Percentiles rank a stretch among this genome's conserved stretches.
Conservation (phyloP, 1,140 invertebrate species). For the Lucilia sericata region DNA sequence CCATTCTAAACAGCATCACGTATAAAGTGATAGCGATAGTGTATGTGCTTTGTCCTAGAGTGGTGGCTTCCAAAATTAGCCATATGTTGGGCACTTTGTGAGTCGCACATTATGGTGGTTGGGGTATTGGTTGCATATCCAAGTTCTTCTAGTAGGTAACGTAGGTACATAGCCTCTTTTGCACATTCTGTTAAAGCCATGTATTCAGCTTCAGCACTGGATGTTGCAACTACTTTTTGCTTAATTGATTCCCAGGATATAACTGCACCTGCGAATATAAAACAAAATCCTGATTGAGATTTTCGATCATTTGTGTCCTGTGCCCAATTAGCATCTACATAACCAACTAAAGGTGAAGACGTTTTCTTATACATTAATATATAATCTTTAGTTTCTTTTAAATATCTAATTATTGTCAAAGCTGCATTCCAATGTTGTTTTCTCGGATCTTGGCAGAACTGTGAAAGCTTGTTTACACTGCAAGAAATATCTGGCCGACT, state of each 20-base stretch:
- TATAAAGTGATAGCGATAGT: constrained; percentile 33
- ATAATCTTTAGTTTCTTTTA: not conserved
- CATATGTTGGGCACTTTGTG: constrained; percentile 33
- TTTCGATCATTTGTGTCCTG: constrained; percentile 1
- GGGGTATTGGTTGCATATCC: not conserved
- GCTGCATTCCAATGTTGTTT: not conserved
- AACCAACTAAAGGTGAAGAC: not conserved
- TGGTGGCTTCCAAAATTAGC: constrained; percentile 26
- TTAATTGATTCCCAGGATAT: not conserved
- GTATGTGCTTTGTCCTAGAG: constrained; percentile 30
- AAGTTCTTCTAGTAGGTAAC: not conserved
- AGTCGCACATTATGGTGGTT: constrained; percentile 1
- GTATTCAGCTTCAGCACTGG: constrained; percentile 38
- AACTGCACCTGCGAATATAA: no score
- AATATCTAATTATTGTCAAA: not conserved
- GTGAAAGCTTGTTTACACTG: constrained; percentile 51
- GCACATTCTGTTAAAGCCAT: not conserved
- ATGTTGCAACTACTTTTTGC: constrained; percentile 13
- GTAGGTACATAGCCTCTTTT: no score
- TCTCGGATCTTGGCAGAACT: constrained; percentile 31
- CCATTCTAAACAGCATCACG: constrained; percentile 21
- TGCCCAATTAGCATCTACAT: constrained; percentile 16
- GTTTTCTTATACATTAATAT: no score
- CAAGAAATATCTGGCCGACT: constrained; percentile 67
- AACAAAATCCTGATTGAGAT: constrained; percentile 18